These are phyloP conservation scores for Lordiphosa collinella DNA, from an alignment of 1,140 invertebrate genomes.

Conservation along the genomic window DNA sequence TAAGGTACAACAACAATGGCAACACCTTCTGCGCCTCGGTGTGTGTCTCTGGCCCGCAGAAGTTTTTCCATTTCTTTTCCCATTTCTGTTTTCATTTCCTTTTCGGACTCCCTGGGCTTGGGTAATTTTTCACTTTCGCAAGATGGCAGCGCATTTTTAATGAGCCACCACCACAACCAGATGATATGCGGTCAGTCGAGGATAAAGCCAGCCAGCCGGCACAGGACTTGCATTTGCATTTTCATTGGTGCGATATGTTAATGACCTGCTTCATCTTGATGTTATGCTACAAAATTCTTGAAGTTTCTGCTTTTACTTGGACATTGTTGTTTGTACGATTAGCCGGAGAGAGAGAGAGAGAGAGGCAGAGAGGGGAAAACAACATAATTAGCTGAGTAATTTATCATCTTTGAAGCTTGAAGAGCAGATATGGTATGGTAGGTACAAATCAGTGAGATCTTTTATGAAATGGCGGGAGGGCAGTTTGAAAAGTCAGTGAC, in stretches of 20 bases:
- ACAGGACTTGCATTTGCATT: slow-evolving; percentile 65
- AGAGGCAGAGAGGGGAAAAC: too few relatives aligned
- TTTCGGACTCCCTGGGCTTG: slow-evolving; percentile 19
- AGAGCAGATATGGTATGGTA: too few relatives aligned
- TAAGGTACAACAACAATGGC: slow-evolving; percentile 53
- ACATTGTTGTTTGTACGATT: slow-evolving; percentile 27
- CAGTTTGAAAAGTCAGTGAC: too few relatives aligned
- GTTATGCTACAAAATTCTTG: slow-evolving; percentile 21
- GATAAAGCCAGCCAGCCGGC: slow-evolving; percentile 2
- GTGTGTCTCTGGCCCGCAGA: slow-evolving; percentile 40
- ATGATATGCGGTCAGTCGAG: slow-evolving; percentile 35
- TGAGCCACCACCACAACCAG: slow-evolving; percentile 36
- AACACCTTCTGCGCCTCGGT: too few relatives aligned
- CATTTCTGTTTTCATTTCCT: background rate
- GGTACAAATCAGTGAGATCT: too few relatives aligned
- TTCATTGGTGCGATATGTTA: slow-evolving; percentile 76
- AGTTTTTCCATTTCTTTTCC: slow-evolving; percentile 48
- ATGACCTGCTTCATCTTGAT: slow-evolving; percentile 70
- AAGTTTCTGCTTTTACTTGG: slow-evolving; percentile 16
- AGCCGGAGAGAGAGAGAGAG: slow-evolving; percentile 25
- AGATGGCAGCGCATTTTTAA: slow-evolving; percentile 76
- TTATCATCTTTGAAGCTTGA: slow-evolving; percentile 39
- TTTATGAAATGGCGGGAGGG: too few relatives aligned
- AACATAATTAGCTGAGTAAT: slow-evolving; percentile 51
- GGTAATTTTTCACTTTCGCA: slow-evolving; percentile 77